Evolutionary conservation across 2,888 invertebrate species (phyloP).

Genomic region (Xylocampa areola): DNA sequence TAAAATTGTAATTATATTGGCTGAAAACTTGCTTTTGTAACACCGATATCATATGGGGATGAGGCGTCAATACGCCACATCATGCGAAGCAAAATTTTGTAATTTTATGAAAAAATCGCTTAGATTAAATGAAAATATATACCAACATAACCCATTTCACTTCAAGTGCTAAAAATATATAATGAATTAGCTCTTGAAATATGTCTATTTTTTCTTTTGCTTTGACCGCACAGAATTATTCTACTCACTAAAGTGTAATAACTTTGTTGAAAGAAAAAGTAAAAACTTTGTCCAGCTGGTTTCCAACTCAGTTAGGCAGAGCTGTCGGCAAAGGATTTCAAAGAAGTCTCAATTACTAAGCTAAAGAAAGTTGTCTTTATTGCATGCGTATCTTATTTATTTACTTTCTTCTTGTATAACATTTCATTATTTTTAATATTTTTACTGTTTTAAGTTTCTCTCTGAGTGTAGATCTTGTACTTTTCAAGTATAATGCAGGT

Average conservation of each 20-base stretch:
- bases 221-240: constrained; percentile 49
- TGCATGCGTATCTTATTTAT: constrained; percentile 71
- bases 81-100: neutral
- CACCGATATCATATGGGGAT: neutral
- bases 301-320: constrained; percentile 77
- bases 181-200: constrained; percentile 29
- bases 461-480: neutral
- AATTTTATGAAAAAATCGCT: neutral
- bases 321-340: constrained; percentile 79
- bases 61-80: neutral
- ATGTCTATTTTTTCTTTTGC: constrained; percentile 42
- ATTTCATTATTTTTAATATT: constrained; percentile 54
- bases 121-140: neutral
- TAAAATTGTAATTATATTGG: no score
- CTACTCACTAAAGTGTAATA: constrained; percentile 71
- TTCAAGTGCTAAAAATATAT: constrained; percentile 17
- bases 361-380: constrained; percentile 73
- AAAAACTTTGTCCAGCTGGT: constrained; percentile 73
- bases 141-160: neutral
- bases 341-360: constrained; percentile 78
- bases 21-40: no score
- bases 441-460: constrained; percentile 23
- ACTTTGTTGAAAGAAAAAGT: constrained; percentile 70
- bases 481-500: no score
- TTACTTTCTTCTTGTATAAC: constrained; percentile 51